These are phyloP conservation scores for Pardalotus punctatus DNA, from an alignment of 2,113 vertebrate genomes.

Conservation along the genomic window DNA sequence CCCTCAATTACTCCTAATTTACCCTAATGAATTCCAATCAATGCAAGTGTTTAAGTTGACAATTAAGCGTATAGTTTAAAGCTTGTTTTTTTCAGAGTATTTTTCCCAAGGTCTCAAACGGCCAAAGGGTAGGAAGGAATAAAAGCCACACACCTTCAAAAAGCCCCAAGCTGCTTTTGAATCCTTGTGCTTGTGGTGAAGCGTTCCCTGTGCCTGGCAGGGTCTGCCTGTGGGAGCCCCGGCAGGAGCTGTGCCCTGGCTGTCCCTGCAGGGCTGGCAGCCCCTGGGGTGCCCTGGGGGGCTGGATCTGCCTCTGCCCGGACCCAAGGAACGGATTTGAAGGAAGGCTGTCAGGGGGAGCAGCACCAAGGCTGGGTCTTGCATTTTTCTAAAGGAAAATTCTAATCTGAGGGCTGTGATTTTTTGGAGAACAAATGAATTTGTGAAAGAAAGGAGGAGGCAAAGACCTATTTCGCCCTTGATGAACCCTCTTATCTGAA, in stretches of 20 bases:
- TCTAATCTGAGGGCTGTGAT: neutral
- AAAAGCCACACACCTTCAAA: neutral
- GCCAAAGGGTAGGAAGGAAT: neutral
- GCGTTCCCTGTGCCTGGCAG: neutral
- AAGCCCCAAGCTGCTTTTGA: neutral
- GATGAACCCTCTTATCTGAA: neutral
- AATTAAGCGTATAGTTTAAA: neutral
- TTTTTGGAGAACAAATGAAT: neutral
- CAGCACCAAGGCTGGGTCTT: neutral
- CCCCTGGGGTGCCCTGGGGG: accelerated
- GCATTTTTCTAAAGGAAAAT: neutral
- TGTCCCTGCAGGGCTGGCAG: neutral
- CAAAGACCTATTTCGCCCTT: neutral
- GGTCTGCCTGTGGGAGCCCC: neutral
- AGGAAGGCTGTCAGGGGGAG: neutral
- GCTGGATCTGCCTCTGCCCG: neutral
- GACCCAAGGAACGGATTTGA: neutral
- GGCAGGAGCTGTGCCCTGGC: neutral
- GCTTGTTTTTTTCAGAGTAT: neutral
- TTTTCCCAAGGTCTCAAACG: neutral
- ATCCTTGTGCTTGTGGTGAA: neutral
- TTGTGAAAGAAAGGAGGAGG: neutral
- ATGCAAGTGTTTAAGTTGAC: neutral
- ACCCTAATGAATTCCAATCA: neutral
- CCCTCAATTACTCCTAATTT: neutral